Evolutionary conservation across 2,888 invertebrate genomes (phyloP), one percentile per base, ranked within the genome.

Genomic region (Lutraria lutraria): DNA sequence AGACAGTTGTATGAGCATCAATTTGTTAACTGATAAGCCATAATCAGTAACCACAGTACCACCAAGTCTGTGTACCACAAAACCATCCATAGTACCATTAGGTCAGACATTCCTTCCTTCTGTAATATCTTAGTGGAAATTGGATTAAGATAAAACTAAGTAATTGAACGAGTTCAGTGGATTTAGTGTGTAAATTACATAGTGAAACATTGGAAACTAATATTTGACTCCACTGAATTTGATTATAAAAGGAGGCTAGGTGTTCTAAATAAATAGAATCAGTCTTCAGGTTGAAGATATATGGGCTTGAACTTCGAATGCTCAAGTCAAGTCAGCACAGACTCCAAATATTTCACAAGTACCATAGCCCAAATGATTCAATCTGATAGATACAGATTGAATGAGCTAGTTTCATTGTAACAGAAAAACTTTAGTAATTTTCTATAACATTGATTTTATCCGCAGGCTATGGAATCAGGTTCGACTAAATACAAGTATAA

Each of bases 11-110:
- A 68, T 68, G 25, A 68, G n/a, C 63, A 68, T 68, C 63, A 68
- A 68, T 68, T 68, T 68, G 63, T 68, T 68, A 25, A 68, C 63
- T 68, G 63, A 68, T 68, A 68, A 68, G 63, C 63, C 63, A 68
- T 68, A 25, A 25, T 68, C n/a, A 25, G 21, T 13, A 68, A 25
- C 63, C 25, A 68, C 25, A 25, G n/a, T 25, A 68, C 25, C 63
- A 25, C n/a, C 63, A 68, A n/a, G 63, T 68, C 2, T 25, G 15
- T 68, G 10, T 43, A 68, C 63, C 63, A 68, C 63, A 68, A 25
- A 60, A 43, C 43, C 43, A 43, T 43, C 43, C 43, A 43, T 43
- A 8, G 19, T 25, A 68, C 25, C 63, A 68, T 21, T 25, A 68
- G 63, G 25, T 25, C 43, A 25, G 25, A 13, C 63, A 25, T 12